A percentile compares a stretch with the other conserved stretches of the same genome.
Conservation (phyloP, 2,797 vertebrate species). For the Tenualosa thibaudeaui region DNA sequence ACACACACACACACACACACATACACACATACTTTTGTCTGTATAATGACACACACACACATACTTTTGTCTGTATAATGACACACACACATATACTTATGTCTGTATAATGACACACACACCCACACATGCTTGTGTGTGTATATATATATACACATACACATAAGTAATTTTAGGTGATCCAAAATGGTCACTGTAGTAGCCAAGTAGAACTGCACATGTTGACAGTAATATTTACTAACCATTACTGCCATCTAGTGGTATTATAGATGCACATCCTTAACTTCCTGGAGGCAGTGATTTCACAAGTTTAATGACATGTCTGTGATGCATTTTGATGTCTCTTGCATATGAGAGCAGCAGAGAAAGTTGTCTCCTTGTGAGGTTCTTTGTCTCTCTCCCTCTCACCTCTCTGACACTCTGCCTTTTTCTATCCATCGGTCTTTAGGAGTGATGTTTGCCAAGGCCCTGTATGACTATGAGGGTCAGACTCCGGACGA, state of each 20-base stretch:
- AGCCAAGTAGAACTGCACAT: not conserved
- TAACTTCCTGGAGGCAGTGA: not conserved
- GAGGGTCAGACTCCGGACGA: constrained; percentile 91
- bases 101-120: too few species aligned
- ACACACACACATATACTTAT: too few species aligned
- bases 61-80: too few species aligned
- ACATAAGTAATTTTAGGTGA: not conserved
- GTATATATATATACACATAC: not conserved
- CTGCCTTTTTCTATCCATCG: constrained; percentile 25
- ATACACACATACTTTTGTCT: too few species aligned
- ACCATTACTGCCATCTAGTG: not conserved
- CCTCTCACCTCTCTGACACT: not conserved
- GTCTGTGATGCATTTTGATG: not conserved
- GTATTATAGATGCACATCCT: not conserved
- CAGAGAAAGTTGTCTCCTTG: not conserved
- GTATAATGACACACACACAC: too few species aligned
- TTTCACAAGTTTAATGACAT: not conserved
- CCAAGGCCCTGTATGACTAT: constrained; percentile 96
- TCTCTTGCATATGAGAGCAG: not conserved
- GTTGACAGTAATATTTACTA: not conserved
- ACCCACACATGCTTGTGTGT: too few species aligned
- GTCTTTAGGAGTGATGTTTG: constrained; percentile 81
- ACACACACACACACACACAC: too few species aligned
- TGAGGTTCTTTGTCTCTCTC: not conserved
- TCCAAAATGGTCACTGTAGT: not conserved